These are phyloP conservation scores for Plutella xylostella DNA, from an alignment of 2,888 invertebrate genomes.

Conservation along the genomic window DNA sequence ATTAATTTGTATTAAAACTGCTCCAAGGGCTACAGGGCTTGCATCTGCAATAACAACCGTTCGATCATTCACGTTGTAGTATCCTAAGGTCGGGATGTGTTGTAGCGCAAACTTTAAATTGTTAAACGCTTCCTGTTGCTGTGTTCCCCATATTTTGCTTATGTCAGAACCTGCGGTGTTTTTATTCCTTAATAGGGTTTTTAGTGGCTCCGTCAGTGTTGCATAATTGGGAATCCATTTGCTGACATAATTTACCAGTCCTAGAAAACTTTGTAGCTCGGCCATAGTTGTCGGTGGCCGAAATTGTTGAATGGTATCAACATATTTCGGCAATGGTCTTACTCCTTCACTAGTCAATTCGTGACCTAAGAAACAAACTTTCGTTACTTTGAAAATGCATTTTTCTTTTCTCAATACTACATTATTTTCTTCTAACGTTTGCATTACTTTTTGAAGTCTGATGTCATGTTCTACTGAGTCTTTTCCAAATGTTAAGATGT, in stretches of 20 bases:
- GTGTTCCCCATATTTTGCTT: not conserved
- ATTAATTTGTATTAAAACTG: constrained; percentile 16
- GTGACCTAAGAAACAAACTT: constrained; percentile 3
- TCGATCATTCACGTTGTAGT: constrained; percentile 16
- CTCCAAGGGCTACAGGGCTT: constrained; percentile 19
- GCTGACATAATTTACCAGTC: constrained; percentile 20
- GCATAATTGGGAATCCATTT: constrained; percentile 8
- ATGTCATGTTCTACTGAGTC: not conserved
- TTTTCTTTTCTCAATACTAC: not conserved
- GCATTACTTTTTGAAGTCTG: not conserved
- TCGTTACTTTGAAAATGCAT: constrained; percentile 1
- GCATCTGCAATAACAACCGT: constrained; percentile 21
- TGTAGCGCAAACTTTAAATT: not conserved
- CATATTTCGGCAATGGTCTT: constrained; percentile 20
- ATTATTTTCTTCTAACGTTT: not conserved
- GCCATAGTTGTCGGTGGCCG: constrained; percentile 16
- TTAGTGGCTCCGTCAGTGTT: not conserved
- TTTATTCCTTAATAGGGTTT: not conserved
- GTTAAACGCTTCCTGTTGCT: constrained; percentile 10
- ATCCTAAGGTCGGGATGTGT: constrained; percentile 12
- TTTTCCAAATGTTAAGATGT: constrained; percentile 18
- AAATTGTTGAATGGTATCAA: constrained; percentile 15
- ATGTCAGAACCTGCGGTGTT: not conserved
- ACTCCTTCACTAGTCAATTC: constrained; percentile 15
- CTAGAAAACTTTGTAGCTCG: constrained; percentile 25